A percentile compares a stretch with the other conserved stretches of the same genome.
These are phyloP conservation scores for Steromphala cineraria DNA, from an alignment of 2,888 invertebrate genomes.

Conservation along the genomic window DNA sequence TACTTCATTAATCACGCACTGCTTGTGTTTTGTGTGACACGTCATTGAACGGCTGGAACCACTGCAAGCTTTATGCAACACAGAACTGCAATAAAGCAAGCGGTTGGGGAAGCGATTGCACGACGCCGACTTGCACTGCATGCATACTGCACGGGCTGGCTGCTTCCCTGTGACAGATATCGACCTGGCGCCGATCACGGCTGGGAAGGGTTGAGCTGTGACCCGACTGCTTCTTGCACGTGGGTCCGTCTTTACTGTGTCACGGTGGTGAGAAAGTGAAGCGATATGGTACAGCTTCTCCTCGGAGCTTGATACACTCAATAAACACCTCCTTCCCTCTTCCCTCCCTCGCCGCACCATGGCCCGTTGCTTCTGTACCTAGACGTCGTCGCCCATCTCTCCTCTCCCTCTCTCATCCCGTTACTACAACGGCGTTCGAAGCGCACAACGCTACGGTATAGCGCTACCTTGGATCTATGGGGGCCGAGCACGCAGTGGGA, in stretches of 20 bases:
- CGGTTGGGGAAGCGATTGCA: background rate
- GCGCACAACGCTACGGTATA: background rate
- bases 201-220: no score
- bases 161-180: background rate
- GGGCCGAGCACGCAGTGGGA: background rate
- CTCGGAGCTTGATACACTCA: background rate
- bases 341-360: background rate
- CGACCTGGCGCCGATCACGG: background rate
- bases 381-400: background rate
- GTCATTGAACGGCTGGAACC: no score
- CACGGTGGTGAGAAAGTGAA: background rate
- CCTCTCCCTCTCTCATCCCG: background rate
- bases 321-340: background rate
- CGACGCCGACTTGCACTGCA: background rate
- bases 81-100: background rate
- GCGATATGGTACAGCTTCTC: background rate
- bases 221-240: background rate
- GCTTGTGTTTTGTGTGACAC: no score
- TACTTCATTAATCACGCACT: no score
- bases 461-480: background rate
- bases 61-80: background rate
- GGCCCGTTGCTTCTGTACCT: background rate
- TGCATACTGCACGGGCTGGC: background rate
- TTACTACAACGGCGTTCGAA: background rate
- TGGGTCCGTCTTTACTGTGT: background rate